Evolutionary conservation across 2,797 vertebrate genomes (phyloP).

Genomic region (Cyclopterus lumpus): DNA sequence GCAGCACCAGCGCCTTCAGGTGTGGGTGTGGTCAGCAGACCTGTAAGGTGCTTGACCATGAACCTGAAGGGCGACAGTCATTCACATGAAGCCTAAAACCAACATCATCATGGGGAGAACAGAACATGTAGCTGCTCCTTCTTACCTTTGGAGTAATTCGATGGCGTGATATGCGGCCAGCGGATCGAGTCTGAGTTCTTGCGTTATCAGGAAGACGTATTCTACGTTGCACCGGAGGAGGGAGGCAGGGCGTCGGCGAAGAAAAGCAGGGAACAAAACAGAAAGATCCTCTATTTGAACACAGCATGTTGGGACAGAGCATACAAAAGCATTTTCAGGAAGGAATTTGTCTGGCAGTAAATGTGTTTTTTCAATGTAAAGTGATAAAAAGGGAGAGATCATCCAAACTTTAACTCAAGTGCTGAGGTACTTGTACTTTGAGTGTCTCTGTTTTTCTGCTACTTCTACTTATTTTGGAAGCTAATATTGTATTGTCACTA

Average conservation of each 20-base stretch:
- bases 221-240: constrained; percentile 78
- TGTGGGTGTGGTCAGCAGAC: constrained; percentile 63
- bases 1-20: constrained; percentile 8
- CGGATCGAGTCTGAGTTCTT: constrained; percentile 87
- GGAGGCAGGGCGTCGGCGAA: background rate
- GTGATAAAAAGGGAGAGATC: background rate
- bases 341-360: background rate
- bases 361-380: constrained; percentile 12
- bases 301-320: background rate
- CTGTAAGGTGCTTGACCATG: constrained; percentile 86
- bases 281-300: background rate
- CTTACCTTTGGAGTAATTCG: constrained; percentile 93
- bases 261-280: constrained; percentile 1
- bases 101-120: background rate
- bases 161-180: constrained; percentile 88
- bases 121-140: background rate
- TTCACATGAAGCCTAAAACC: background rate
- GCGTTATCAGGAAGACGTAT: constrained; percentile 87
- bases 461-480: background rate
- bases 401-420: background rate
- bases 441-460: background rate
- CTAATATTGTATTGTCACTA: background rate
- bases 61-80: constrained; percentile 82
- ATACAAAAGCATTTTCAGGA: constrained; percentile 4
- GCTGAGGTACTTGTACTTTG: background rate